These are phyloP conservation scores for Onchidella celtica DNA, from an alignment of 2,888 invertebrate species.

Conservation along the genomic window DNA sequence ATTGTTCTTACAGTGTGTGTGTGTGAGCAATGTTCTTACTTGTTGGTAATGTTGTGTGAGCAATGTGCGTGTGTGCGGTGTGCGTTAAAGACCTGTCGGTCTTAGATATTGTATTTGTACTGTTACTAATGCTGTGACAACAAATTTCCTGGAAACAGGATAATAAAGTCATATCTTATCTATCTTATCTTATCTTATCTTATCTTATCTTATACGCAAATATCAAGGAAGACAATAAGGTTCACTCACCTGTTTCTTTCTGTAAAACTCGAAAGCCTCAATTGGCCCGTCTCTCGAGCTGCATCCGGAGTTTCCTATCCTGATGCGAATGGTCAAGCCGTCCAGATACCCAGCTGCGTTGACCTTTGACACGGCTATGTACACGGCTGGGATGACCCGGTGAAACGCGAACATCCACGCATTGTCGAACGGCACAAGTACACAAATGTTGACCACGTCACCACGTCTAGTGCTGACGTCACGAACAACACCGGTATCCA, in stretches of 20 bases:
- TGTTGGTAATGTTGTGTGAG: too few species aligned
- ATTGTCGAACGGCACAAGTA: conserved; percentile 28
- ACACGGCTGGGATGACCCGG: conserved; percentile 74
- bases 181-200: too few species aligned
- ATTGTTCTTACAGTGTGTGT: too few species aligned
- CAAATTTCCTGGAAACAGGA: too few species aligned
- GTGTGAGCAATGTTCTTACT: too few species aligned
- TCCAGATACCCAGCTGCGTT: not conserved
- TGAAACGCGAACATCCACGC: conserved; percentile 65
- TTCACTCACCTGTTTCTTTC: conserved; percentile 19
- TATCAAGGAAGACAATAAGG: not conserved
- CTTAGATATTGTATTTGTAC: too few species aligned
- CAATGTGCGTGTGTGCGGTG: too few species aligned
- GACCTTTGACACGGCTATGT: conserved; percentile 70
- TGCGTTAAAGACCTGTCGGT: too few species aligned
- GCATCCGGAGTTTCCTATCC: conserved; percentile 1
- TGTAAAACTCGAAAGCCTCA: conserved; percentile 19
- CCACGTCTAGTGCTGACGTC: not conserved
- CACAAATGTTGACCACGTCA: conserved; percentile 11
- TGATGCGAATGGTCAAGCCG: not conserved
- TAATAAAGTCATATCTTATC: too few species aligned
- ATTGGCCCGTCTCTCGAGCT: conserved; percentile 25
- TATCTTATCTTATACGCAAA: too few species aligned
- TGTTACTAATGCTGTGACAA: too few species aligned
- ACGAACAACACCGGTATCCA: not conserved